Base-by-base conservation (phyloP, 2,888 invertebrate genomes). In the Heterodera filipjevi region DNA sequence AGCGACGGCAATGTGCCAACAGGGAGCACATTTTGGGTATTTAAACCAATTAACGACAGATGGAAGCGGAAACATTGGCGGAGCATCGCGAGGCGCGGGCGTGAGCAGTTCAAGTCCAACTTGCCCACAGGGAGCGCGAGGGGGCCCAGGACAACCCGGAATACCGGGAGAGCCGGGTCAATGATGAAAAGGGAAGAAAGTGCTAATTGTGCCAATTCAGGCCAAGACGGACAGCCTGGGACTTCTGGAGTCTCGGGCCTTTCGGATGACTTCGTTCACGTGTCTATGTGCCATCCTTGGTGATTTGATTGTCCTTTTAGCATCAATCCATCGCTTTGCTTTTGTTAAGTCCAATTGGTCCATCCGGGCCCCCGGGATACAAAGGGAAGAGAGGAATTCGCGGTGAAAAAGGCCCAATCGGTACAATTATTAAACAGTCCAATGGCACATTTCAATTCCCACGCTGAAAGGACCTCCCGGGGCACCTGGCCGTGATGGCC, bases 371-470 rank as follows among this genome's bases (percentile, higher is more conserved):
- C 70, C 81, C 84, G 49, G 86, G 84, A 32, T 79, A 80, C 66
- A 82, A 87, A 79, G 88, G 88, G 77, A 87, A 86, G 75, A 82
- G 85, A 71, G 88, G 88, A 72, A 78, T 80, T 22, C 81, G 87
- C 33, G 88, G 88, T 80, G 84, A 84, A 8, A 87, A 87, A 79
- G 86, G 86, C 76, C 80, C 59, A 59, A 59, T 59, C 59, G 59
- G 59, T 59, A 59, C 10, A 6, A 5, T 10, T 59, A n/a, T 59
- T 59, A 59, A 59, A 59, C 8, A 27, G 19, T 14, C 49, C 49
- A 49, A 49, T 27, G 27, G 22, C 19, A 8, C 27, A n/a, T 1
- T 59, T 59, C 59, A 27, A 59, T 59, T 59, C 12, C 12, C 10
- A 49, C 27, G 6, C 22, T 79, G 2, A 84, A 86, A 75, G 75